A percentile compares a stretch with the other conserved stretches of the same genome.
Evolutionary conservation across 2,797 vertebrate genomes (phyloP).

Genomic region (Neopelma chrysocephalum): DNA sequence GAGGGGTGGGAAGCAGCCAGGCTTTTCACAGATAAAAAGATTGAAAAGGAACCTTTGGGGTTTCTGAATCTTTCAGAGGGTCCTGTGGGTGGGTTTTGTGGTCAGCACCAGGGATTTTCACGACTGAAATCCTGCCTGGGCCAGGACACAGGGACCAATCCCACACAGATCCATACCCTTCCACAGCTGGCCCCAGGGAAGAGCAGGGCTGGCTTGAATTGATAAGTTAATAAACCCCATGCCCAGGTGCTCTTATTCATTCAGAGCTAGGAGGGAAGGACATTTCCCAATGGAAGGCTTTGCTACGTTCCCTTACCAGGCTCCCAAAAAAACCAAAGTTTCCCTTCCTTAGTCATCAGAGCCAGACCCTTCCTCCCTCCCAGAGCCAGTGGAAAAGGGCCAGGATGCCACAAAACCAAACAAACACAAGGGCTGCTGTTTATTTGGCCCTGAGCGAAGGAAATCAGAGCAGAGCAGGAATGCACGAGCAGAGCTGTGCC

Average conservation of each 20-base stretch:
- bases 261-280: background rate
- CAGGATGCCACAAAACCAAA: background rate
- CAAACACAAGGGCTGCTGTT: background rate
- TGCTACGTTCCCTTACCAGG: background rate
- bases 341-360: background rate
- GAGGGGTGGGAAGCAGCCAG: background rate
- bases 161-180: accelerated
- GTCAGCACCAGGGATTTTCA: background rate
- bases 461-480: background rate
- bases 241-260: background rate
- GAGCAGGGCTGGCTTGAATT: background rate
- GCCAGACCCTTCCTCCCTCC: background rate
- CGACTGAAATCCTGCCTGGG: background rate
- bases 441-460: background rate
- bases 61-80: background rate
- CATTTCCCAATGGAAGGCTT: background rate
- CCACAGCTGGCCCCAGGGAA: accelerated
- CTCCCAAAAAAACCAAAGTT: background rate
- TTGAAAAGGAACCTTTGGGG: background rate
- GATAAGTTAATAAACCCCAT: background rate
- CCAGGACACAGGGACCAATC: background rate
- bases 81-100: background rate
- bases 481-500: background rate
- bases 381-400: background rate
- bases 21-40: background rate